phyloP scores from a whole-genome alignment of 2,888 invertebrate genomes.

The Idaea dimidiata region DNA sequence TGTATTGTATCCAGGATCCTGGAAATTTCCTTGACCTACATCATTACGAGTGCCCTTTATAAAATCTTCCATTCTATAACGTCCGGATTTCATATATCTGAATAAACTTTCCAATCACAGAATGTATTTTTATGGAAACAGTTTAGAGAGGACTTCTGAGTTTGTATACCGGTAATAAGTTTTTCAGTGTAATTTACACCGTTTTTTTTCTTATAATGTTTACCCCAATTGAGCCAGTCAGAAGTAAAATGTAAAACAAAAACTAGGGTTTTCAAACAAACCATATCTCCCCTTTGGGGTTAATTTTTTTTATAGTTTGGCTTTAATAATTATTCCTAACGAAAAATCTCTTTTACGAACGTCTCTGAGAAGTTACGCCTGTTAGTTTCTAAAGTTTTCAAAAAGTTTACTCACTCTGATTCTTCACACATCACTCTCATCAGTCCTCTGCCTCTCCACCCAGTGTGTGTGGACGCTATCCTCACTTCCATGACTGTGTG shows the following conservation, averaged over 20 bases:
- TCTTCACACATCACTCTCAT: constrained; percentile 84
- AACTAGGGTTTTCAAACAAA: too few relatives aligned
- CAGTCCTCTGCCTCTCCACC: constrained; percentile 85
- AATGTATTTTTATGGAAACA: not conserved
- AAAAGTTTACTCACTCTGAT: constrained; percentile 79
- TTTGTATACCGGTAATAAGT: not conserved
- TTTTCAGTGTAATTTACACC: too few relatives aligned
- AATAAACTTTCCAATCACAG: not conserved
- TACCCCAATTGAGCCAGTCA: too few relatives aligned
- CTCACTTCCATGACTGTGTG: constrained; percentile 79
- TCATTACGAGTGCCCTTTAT: not conserved
- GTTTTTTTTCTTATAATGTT: too few relatives aligned
- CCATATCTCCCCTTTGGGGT: too few relatives aligned
- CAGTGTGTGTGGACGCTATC: constrained; percentile 84
- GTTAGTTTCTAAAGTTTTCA: not conserved
- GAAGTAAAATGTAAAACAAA: too few relatives aligned
- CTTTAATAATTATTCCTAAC: constrained; percentile 6
- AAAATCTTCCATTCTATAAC: not conserved
- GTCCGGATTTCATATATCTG: not conserved
- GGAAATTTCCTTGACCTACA: not conserved
- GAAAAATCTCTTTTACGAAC: too few relatives aligned
- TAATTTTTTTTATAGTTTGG: not conserved
- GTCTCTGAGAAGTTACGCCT: too few relatives aligned
- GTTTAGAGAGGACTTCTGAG: not conserved
- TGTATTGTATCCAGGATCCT: not conserved